A percentile compares a stretch with the other conserved stretches of the same genome.
Conservation (phyloP, 2,888 invertebrate genomes). For the Clistopyga incitator region DNA sequence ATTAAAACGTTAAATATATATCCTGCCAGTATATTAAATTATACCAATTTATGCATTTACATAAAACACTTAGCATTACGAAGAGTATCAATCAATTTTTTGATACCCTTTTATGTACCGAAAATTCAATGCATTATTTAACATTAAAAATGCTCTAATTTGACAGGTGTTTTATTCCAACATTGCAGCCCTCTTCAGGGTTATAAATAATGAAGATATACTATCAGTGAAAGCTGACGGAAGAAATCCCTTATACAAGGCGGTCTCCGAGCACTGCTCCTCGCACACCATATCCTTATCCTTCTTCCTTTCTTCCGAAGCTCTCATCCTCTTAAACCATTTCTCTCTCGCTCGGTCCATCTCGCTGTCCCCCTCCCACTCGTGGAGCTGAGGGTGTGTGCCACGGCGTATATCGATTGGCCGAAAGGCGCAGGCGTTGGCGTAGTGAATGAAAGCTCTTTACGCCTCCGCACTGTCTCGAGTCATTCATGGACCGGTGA, state of each 20-base stretch:
- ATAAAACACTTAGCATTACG: too few species aligned
- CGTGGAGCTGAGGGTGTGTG: slow-evolving; percentile 68
- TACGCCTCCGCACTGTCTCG: slow-evolving; percentile 72
- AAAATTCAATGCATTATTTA: too few species aligned
- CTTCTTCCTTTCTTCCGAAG: slow-evolving; percentile 20
- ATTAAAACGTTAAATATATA: too few species aligned
- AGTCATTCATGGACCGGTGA: slow-evolving; percentile 77
- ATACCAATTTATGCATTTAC: too few species aligned
- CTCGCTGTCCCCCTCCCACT: slow-evolving; percentile 49
- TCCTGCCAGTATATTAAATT: too few species aligned
- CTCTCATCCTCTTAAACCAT: slow-evolving; percentile 20
- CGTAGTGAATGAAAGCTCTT: slow-evolving; percentile 78
- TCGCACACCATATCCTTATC: slow-evolving; percentile 3
- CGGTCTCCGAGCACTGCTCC: slow-evolving; percentile 6
- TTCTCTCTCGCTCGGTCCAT: slow-evolving; percentile 30
- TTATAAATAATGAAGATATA: not conserved
- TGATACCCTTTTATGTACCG: too few species aligned
- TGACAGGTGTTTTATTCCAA: too few species aligned
- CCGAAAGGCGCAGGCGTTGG: slow-evolving; percentile 75
- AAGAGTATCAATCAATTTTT: too few species aligned
- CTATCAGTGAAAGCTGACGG: not conserved
- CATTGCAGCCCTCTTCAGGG: too few species aligned
- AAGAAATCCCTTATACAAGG: not conserved
- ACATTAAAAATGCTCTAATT: too few species aligned
- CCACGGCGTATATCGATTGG: slow-evolving; percentile 76